Conservation (phyloP, 2,797 vertebrate species). For the Prunella strophiata region DNA sequence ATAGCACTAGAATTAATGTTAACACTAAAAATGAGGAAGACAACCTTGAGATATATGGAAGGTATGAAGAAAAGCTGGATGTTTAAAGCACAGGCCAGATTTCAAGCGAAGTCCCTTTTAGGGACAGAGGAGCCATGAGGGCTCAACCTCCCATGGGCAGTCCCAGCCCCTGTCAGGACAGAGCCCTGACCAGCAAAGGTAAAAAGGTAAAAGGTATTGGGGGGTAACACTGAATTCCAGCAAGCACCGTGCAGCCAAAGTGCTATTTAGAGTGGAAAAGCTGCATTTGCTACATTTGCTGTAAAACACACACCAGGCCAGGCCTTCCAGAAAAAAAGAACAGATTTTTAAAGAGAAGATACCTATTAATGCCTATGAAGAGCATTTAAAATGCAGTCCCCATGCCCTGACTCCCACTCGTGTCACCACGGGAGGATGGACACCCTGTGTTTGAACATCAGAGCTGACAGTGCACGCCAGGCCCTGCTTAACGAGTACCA, state of each 20-base stretch:
- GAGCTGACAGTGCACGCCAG: background rate
- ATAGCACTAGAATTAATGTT: background rate
- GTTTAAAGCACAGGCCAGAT: background rate
- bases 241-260: background rate
- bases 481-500: background rate
- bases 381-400: background rate
- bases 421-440: background rate
- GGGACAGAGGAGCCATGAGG: background rate
- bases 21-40: background rate
- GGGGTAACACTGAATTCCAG: background rate
- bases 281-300: background rate
- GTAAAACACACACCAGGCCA: background rate
- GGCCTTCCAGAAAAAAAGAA: background rate
- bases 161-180: background rate
- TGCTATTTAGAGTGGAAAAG: background rate
- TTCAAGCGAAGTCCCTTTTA: background rate
- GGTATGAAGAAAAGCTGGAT: background rate
- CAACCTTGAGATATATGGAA: background rate
- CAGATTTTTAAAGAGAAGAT: background rate
- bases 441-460: background rate
- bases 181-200: background rate
- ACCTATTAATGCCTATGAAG: background rate
- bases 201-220: background rate
- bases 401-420: background rate
- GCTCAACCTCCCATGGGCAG: background rate